Evolutionary conservation across 2,888 invertebrate species (phyloP).

Genomic region (Incurvaria masculella): DNA sequence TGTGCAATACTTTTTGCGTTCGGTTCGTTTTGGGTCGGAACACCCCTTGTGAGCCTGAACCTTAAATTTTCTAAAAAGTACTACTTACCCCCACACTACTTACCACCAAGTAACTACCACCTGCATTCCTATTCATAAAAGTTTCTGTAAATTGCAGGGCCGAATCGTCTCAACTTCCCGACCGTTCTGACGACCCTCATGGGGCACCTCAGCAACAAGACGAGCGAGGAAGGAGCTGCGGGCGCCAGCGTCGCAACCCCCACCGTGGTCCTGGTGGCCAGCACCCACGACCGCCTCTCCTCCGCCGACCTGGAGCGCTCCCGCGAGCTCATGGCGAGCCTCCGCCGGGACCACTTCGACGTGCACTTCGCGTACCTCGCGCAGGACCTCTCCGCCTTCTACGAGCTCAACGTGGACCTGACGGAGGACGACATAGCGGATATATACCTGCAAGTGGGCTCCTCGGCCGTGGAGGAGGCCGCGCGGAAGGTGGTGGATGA

Average conservation of each 20-base stretch:
- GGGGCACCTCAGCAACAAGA: constrained; percentile 42
- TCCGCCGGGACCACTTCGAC: constrained; percentile 49
- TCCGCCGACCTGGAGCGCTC: constrained; percentile 38
- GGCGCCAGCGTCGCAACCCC: constrained; percentile 37
- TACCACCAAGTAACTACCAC: too few relatives aligned
- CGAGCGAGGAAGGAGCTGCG: constrained; percentile 30
- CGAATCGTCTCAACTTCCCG: constrained; percentile 47
- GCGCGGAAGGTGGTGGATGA: constrained; percentile 30
- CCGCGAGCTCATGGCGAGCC: constrained; percentile 35
- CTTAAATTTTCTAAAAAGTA: too few relatives aligned
- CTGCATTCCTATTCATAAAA: too few relatives aligned
- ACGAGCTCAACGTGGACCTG: constrained; percentile 43
- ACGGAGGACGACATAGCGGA: constrained; percentile 28
- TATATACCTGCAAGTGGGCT: constrained; percentile 27
- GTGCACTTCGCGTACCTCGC: constrained; percentile 53
- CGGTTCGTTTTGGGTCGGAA: too few relatives aligned
- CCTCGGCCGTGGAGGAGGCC: constrained; percentile 30
- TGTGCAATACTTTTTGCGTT: too few relatives aligned
- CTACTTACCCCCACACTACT: too few relatives aligned
- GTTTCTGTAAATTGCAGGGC: constrained; percentile 57
- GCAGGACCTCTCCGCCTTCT: constrained; percentile 37
- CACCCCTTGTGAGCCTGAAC: too few relatives aligned
- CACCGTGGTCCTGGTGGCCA: constrained; percentile 51
- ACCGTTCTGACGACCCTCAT: constrained; percentile 46
- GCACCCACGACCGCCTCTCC: constrained; percentile 45